Evolutionary conservation across 2,113 vertebrate species (phyloP), one percentile per base, ranked within the genome.

Genomic region (Puntigrus tetrazona): DNA sequence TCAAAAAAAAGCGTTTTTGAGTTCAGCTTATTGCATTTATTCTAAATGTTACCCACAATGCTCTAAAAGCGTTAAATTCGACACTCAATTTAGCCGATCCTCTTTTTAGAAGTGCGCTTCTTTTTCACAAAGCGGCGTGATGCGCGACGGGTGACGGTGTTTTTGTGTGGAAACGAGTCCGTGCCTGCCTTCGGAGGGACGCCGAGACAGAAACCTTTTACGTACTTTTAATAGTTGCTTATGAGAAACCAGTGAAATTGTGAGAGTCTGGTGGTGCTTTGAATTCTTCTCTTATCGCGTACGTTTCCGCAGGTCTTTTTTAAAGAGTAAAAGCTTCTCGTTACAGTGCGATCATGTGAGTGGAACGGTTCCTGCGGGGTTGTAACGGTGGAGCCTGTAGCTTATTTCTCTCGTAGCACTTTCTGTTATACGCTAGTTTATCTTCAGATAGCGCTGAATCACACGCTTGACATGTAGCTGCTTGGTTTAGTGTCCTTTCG

Each of bases 381-480:
- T 14, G 81, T 25, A 67, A 79, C 84, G 82, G 82, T 72, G 31
- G 81, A 87, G 84, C 79, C 81, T 52, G 82, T 45, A 82, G 88
- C 89, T 91, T 87, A 74, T 88, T 84, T 87, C 87, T 91, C 61
- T 84, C 81, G 88, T 90, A 92, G 90, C 88, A 89, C 85, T 84
- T 85, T 89, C 86, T 86, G 86, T 86, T 76, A 45, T 57, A 63
- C 59, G 4, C 20, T 77, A 34, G 59, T 20, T 91, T 76, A 84
- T 89, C 85, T 91, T 79, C 76, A 38, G 75, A 86, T 86, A 91
- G 89, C 36, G 47, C 29, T n/a, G 16, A 69, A 9, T 69, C 18
- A 69, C 31, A 8, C 65, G 25, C 79, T 77, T 55, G 27, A 80
- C 50, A 79, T 45, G 29, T 52, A 82, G 72, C 16, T 43, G 36